Percentiles rank a stretch among this genome's conserved stretches.
phyloP scores from a whole-genome alignment of 2,888 invertebrate species.

The Phortica okadai region DNA sequence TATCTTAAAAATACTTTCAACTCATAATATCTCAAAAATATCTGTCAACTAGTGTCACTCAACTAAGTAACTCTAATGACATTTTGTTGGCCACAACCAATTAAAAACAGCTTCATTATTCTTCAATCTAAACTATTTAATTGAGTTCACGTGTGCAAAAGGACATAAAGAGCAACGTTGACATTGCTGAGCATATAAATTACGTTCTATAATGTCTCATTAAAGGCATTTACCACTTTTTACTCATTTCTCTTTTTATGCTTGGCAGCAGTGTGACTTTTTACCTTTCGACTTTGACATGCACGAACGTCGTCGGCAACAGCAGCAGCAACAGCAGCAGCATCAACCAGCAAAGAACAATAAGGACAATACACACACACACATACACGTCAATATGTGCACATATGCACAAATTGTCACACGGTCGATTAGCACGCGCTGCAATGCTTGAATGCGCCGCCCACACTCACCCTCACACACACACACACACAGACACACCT shows the following conservation, averaged over 20 bases:
- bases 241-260: neutral
- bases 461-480: neutral
- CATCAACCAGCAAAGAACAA: conserved; percentile 19
- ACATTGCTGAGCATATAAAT: conserved; percentile 19
- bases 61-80: neutral
- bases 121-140: neutral
- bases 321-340: conserved; percentile 19
- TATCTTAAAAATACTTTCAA: too few relatives aligned
- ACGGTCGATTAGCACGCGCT: conserved; percentile 23
- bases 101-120: neutral
- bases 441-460: neutral
- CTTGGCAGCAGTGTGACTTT: neutral
- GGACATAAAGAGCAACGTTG: neutral
- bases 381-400: neutral
- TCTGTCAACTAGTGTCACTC: too few relatives aligned
- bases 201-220: conserved; percentile 23
- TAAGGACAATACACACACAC: neutral
- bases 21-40: too few relatives aligned
- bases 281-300: conserved; percentile 25
- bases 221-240: neutral
- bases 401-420: conserved; percentile 16
- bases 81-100: neutral
- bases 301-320: conserved; percentile 13
- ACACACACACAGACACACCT: conserved; percentile 1
- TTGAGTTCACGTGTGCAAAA: neutral